Conservation (phyloP, 1,140 invertebrate species). For the Ectropis grisescens region DNA sequence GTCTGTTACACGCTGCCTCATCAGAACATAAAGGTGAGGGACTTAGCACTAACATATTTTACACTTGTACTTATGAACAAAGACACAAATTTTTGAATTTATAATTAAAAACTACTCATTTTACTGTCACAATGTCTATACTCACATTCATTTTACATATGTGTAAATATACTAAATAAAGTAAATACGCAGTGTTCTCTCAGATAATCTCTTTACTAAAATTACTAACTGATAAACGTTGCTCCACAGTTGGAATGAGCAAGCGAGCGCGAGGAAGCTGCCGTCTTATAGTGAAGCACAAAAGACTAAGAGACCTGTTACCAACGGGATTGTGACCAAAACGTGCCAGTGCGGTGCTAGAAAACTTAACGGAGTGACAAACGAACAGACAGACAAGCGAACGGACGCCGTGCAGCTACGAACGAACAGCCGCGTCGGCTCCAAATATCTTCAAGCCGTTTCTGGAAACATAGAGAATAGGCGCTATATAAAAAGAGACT, state of each 20-base stretch:
- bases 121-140: too few relatives aligned
- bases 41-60: too few relatives aligned
- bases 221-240: not conserved
- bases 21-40: constrained; percentile 63
- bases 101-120: too few relatives aligned
- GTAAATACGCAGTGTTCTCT: too few relatives aligned
- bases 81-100: too few relatives aligned
- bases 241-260: constrained; percentile 62
- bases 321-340: constrained; percentile 50
- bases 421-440: constrained; percentile 58
- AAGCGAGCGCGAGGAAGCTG: constrained; percentile 60
- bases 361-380: constrained; percentile 40
- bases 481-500: constrained; percentile 50
- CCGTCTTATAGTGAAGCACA: constrained; percentile 65
- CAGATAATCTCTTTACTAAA: too few relatives aligned
- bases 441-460: constrained; percentile 62
- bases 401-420: constrained; percentile 33
- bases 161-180: too few relatives aligned
- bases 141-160: too few relatives aligned
- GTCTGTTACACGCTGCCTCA: constrained; percentile 62
- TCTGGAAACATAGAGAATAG: constrained; percentile 36
- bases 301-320: constrained; percentile 60
- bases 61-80: too few relatives aligned
- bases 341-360: constrained; percentile 53
- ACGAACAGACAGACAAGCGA: constrained; percentile 28